These are phyloP conservation scores for Egretta garzetta DNA, from an alignment of 2,113 vertebrate genomes.

Conservation along the genomic window DNA sequence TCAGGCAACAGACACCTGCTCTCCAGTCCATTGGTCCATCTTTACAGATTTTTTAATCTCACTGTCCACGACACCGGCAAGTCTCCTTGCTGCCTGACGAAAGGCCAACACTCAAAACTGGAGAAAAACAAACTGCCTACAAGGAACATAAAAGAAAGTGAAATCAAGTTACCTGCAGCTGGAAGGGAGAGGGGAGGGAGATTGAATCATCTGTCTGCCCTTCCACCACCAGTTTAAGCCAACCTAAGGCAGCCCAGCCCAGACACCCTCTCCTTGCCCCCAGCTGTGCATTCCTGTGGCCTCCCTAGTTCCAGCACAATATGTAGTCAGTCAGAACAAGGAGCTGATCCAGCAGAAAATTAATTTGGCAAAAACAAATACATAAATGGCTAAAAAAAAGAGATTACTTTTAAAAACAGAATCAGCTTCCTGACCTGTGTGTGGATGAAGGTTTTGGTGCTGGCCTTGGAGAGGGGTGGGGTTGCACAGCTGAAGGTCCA, in stretches of 20 bases:
- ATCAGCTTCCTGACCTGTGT: neutral
- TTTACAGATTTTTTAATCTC: neutral
- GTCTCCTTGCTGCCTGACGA: neutral
- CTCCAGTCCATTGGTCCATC: neutral
- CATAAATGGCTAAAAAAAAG: neutral
- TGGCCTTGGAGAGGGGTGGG: neutral
- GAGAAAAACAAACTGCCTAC: neutral
- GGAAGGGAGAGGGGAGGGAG: neutral
- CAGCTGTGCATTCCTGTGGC: constrained; percentile 52
- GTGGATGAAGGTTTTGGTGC: neutral
- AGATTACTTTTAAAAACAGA: neutral
- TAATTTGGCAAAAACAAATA: neutral
- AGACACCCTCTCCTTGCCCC: constrained; percentile 38
- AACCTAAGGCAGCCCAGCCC: neutral
- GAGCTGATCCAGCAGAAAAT: constrained; percentile 30
- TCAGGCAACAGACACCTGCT: neutral
- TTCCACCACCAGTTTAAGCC: neutral
- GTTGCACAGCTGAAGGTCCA: neutral
- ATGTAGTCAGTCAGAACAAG: neutral
- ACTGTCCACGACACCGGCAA: neutral
- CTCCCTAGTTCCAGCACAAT: neutral
- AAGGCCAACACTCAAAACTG: neutral
- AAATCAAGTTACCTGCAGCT: neutral
- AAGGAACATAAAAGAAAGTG: neutral
- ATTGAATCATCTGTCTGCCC: neutral